These are phyloP conservation scores for Seira ritae DNA, from an alignment of 2,888 invertebrate species.

Conservation along the genomic window DNA sequence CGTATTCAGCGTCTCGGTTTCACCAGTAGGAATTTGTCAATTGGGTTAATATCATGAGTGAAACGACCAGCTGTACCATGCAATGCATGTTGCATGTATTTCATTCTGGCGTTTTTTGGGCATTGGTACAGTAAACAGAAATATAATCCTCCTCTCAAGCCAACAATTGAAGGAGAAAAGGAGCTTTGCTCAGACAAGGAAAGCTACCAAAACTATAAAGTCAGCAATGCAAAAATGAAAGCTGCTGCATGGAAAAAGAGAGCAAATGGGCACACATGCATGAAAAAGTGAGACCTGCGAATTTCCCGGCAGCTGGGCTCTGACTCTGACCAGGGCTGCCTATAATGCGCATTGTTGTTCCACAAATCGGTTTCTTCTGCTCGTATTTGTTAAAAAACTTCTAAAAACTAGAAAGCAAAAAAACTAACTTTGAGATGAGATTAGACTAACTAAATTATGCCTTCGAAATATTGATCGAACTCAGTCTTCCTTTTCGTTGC, in stretches of 20 bases:
- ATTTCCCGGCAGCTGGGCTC: neutral
- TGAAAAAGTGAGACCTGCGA: neutral
- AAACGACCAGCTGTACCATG: neutral
- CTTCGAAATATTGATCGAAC: no score
- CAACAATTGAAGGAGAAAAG: conserved; percentile 12
- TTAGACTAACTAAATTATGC: no score
- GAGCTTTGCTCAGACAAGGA: neutral
- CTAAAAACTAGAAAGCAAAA: no score
- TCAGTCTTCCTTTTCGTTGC: no score
- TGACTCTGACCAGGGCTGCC: neutral
- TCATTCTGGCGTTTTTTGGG: conserved; percentile 36
- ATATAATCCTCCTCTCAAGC: conserved; percentile 24
- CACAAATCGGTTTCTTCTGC: neutral
- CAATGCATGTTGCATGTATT: conserved; percentile 11
- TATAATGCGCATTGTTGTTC: neutral
- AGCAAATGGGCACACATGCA: neutral
- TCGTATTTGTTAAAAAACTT: no score
- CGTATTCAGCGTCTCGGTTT: neutral
- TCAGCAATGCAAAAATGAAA: neutral
- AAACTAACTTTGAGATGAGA: no score
- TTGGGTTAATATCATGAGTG: conserved; percentile 19
- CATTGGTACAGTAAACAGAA: conserved; percentile 34
- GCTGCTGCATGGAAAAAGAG: neutral
- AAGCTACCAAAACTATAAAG: neutral
- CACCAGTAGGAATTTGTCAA: neutral